Evolutionary conservation across 1,140 invertebrate species (phyloP), one percentile per base, ranked within the genome.

Genomic region (Lerema accius): DNA sequence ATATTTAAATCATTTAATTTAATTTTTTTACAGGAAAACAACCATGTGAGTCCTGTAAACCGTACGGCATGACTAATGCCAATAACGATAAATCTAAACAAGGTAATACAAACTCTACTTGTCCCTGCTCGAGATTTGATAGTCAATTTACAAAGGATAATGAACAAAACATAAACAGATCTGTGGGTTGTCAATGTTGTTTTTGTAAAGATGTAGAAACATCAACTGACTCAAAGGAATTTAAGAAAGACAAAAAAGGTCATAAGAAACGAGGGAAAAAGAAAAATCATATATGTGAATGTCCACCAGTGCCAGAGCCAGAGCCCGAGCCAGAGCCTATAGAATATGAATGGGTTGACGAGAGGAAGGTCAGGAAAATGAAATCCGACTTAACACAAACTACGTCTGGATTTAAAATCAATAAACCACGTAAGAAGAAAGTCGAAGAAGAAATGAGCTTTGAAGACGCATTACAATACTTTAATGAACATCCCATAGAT

Each of bases 341-440:
- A n/a, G n/a, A n/a, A 35, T 13, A 19, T 1, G 32, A 64, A 14
- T 66, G 35, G 63, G 46, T 69, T 5, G 71, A 78, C 46, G 64
- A 74, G 16, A 72, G 53, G 26, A 10, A 67, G 19, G 23, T 55
- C 4, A 67, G 60, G 35, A 76, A 75, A 73, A 64, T 77, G 35
- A 68, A 77, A 37, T 84, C 81, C 4, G 73, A 75, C 15, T 62
- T 77, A 50, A 77, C 79, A 3, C 77, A 82, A 43, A 76, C 69
- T 6, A 71, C 61, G 5, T 80, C 77, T 0, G 79, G 79, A 14
- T 84, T 84, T 48, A 82, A 65, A 71, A 49, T 80, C 43, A 59
- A 74, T 14, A 64, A 45, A 1, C 61, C 66, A 13, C 63, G 59
- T 16, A 62, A 48, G 16, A 45, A 28, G 26, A 49, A 49, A 2